Base-by-base conservation (phyloP, 2,113 vertebrate species). In the Salvelinus alpinus region DNA sequence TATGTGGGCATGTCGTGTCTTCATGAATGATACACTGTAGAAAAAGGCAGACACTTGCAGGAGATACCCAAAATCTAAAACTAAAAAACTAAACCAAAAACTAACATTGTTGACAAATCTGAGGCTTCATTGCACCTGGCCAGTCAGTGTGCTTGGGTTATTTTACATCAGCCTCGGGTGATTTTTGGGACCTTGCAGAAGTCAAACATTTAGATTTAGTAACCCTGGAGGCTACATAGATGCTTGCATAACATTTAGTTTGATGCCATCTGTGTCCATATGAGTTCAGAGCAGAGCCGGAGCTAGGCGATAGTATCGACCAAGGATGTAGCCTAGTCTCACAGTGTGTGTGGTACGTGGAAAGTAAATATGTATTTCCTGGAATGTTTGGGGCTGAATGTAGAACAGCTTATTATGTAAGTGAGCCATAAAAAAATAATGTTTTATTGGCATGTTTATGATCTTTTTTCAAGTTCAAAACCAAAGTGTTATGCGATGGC, bases 191-290 rank as follows among this genome's bases (percentile, higher is more conserved):
- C n/a, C 38, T 31, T 60, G 66, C 62, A 78, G 81, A 84, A 82
- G 74, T 72, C 67, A 66, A 79, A 78, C 69, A 82, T 81, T 78
- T 82, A 82, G 79, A 90, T 75, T 83, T 77, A 85, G 84, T 65
- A 84, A 87, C 79, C 78, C 88, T 74, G 73, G 38, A 88, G 85
- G 87, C 89, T 78, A 76, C 83, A 68, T 80, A 74, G 78, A 86
- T 83, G 83, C 88, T 90, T 89, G 80, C 57, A n/a, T 84, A 83
- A 87, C 78, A 77, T 89, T 89, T 75, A 29, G 77, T 77, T 84
- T 84, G 82, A 88, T 81, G 82, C 89, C 90, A 91, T 92, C 89
- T 91, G 89, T 82, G 87, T 79, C 86, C 78, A 70, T 80, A 72
- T 88, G 73, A 81, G 67, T 44, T 76, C 29, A 77, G 12, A 60